Percentiles rank a stretch among this genome's conserved stretches.
Conservation (phyloP, 2,888 invertebrate species). For the Litoditis marina region DNA sequence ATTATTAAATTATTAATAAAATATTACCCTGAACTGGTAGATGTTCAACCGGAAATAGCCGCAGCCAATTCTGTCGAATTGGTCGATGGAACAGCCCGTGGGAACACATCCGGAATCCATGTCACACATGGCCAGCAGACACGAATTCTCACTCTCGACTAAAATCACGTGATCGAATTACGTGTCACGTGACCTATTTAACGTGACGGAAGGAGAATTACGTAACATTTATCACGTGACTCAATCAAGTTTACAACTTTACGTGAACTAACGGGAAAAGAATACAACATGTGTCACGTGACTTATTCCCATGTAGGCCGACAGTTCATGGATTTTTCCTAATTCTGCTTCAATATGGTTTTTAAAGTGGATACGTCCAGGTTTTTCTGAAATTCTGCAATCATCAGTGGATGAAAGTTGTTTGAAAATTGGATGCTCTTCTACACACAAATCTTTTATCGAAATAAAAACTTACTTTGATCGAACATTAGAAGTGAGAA, state of each 20-base stretch:
- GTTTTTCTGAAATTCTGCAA: too few relatives aligned
- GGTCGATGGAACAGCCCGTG: slow-evolving; percentile 54
- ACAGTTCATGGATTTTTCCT: too few relatives aligned
- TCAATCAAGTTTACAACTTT: too few relatives aligned
- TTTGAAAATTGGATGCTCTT: too few relatives aligned
- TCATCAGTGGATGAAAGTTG: too few relatives aligned
- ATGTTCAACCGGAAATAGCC: slow-evolving; percentile 60
- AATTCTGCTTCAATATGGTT: too few relatives aligned
- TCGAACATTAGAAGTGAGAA: slow-evolving; percentile 24
- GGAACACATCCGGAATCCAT: slow-evolving; percentile 58
- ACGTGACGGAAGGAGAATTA: not conserved
- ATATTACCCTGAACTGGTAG: slow-evolving; percentile 55
- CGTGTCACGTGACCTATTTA: not conserved
- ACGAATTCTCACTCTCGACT: slow-evolving; percentile 55
- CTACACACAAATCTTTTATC: too few relatives aligned
- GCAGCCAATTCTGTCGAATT: slow-evolving; percentile 54
- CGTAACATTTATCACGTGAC: too few relatives aligned
- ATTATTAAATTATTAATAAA: not conserved
- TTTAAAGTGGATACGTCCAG: too few relatives aligned
- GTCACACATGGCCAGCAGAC: slow-evolving; percentile 58
- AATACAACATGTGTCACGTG: too few relatives aligned
- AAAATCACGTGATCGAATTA: slow-evolving; percentile 14
- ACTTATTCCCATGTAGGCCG: too few relatives aligned
- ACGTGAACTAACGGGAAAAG: too few relatives aligned
- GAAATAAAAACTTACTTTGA: slow-evolving; percentile 9